Evolutionary conservation across 2,113 vertebrate species (phyloP), one percentile per base, ranked within the genome.

Genomic region (Colistium nudipinnis): DNA sequence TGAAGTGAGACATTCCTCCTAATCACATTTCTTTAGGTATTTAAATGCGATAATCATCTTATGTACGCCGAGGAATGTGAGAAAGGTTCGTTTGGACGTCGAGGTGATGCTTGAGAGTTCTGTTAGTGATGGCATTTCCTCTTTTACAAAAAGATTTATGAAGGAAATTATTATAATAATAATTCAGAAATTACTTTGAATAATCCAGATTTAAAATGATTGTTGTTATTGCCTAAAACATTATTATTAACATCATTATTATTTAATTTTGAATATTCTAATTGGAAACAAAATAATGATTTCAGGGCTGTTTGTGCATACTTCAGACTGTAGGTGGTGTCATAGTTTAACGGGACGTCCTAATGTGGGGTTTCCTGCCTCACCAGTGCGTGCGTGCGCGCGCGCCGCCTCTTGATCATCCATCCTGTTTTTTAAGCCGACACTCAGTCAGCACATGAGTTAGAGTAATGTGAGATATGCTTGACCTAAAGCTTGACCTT

Each of bases 361-460:
- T 1, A 14, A 14, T n/a, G n/a, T n/a, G n/a, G 53, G 54, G 51
- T 10, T 31, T 70, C 53, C 55, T 68, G 68, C 30, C 30, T 35
- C 30, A 41, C 0, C 7, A 56, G 52, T 68, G 44, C 1, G 49
- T 56, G 59, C 43, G 61, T 38, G 30, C 25, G 43, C 33, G 61
- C 39, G 30, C 0, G 24, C 20, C n/a, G 52, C 30, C 25, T 14
- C 6, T 60, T 73, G 20, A 61, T 78, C 73, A 59, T 27, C 74
- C 86, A 88, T 88, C 86, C 82, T 88, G 86, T 89, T 90, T 80
- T 83, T 61, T 17, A 27, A 44, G 61, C 49, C 30, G 70, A 73
- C 52, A n/a, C 27, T 45, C 43, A 83, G 76, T 87, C 87, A 83
- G 79, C 84, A 87, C 53, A 52, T 16, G 19, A 6, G 17, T 36